A percentile compares a stretch with the other conserved stretches of the same genome.
These are phyloP conservation scores for Eupsilia transversa DNA, from an alignment of 2,888 invertebrate genomes.

Conservation along the genomic window DNA sequence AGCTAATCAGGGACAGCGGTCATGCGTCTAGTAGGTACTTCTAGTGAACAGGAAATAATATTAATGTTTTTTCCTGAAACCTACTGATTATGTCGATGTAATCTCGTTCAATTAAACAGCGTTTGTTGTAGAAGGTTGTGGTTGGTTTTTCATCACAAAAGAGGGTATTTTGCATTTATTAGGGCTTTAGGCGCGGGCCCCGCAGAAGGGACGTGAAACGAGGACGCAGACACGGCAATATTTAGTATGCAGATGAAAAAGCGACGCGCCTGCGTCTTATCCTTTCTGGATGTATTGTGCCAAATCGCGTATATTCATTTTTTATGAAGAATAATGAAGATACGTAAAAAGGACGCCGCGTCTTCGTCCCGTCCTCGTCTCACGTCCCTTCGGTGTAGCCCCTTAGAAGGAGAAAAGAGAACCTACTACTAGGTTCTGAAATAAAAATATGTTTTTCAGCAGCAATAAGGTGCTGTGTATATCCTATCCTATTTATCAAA, in stretches of 20 bases:
- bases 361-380: no score
- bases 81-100: slow-evolving; percentile 50
- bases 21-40: slow-evolving; percentile 40
- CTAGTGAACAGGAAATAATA: slow-evolving; percentile 50
- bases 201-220: no score
- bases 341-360: no score
- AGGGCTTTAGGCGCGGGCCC: background rate
- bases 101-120: slow-evolving; percentile 39
- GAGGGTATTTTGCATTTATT: slow-evolving; percentile 11
- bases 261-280: no score
- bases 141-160: slow-evolving; percentile 10
- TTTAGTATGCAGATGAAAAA: no score
- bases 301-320: no score
- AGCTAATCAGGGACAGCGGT: slow-evolving; percentile 47
- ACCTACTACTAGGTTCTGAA: background rate
- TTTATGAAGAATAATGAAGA: no score
- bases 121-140: slow-evolving; percentile 27
- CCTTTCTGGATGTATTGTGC: no score
- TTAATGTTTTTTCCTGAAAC: slow-evolving; percentile 62
- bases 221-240: no score
- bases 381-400: no score
- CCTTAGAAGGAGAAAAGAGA: background rate
- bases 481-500: background rate
- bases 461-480: background rate
- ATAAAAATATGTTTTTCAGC: background rate